Evolutionary conservation across 1,140 invertebrate species (phyloP).

Genomic region (Akabosia matsudoensis): DNA sequence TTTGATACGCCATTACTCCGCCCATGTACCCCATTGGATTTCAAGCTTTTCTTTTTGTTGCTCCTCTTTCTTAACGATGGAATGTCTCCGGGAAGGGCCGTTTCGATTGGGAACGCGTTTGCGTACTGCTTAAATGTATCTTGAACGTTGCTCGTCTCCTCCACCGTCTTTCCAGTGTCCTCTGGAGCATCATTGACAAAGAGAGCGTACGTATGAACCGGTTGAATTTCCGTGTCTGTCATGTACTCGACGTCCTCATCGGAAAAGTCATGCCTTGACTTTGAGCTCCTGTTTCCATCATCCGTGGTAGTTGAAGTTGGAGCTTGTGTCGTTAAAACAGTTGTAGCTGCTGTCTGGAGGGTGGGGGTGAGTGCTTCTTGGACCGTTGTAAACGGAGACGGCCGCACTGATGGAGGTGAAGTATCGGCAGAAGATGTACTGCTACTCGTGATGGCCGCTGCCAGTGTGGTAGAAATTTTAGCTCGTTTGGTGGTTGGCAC

Average conservation of each 20-base stretch:
- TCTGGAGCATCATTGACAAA: slow-evolving; percentile 8
- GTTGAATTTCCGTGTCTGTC: slow-evolving; percentile 26
- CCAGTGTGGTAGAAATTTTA: background rate
- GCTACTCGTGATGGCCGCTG: background rate
- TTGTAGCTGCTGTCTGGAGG: background rate
- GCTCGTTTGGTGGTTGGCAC: background rate
- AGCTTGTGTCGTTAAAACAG: background rate
- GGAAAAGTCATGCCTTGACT: background rate
- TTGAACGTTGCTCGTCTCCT: slow-evolving; percentile 13
- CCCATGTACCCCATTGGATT: background rate
- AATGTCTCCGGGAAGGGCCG: background rate
- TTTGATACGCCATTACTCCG: background rate
- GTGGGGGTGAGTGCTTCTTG: background rate
- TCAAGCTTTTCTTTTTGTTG: slow-evolving; percentile 3
- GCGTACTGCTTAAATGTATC: slow-evolving; percentile 14
- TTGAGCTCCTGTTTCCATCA: background rate
- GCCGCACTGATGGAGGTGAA: background rate
- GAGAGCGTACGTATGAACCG: slow-evolving; percentile 22
- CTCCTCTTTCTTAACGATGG: background rate
- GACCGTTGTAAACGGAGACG: background rate
- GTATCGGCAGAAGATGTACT: background rate
- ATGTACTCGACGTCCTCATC: slow-evolving; percentile 30
- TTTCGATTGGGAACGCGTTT: background rate
- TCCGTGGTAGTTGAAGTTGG: background rate
- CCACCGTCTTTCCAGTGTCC: background rate